These are phyloP conservation scores for Idaea dimidiata DNA, from an alignment of 2,888 invertebrate species.

Conservation along the genomic window DNA sequence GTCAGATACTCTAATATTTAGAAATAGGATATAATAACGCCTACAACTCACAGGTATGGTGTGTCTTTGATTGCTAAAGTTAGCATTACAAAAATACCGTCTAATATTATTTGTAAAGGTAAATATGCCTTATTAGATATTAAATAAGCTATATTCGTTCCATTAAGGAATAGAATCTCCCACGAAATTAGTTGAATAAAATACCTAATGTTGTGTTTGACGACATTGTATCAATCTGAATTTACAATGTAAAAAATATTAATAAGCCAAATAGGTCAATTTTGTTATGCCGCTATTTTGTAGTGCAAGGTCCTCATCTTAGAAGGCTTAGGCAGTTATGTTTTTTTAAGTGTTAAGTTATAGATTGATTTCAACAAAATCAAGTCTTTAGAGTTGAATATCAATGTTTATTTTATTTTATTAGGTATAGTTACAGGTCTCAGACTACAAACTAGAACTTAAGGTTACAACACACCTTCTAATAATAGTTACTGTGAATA, in stretches of 20 bases:
- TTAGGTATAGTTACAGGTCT: too few relatives aligned
- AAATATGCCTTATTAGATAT: not conserved
- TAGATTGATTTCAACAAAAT: too few relatives aligned
- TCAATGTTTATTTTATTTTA: too few relatives aligned
- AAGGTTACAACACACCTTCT: too few relatives aligned
- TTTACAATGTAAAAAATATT: not conserved
- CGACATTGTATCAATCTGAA: not conserved
- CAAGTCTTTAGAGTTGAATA: too few relatives aligned
- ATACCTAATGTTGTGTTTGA: not conserved
- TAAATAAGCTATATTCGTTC: not conserved
- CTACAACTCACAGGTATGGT: slow-evolving; percentile 26
- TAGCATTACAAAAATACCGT: not conserved
- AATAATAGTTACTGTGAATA: too few relatives aligned
- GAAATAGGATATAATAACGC: slow-evolving; percentile 16
- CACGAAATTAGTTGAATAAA: not conserved
- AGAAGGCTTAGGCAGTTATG: too few relatives aligned
- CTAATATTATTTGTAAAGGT: not conserved
- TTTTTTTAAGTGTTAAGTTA: too few relatives aligned
- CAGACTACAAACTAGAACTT: too few relatives aligned
- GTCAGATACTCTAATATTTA: not conserved
- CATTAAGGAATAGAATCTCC: not conserved
- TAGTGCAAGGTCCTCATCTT: too few relatives aligned
- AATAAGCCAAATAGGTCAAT: too few relatives aligned
- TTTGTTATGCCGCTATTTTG: too few relatives aligned
- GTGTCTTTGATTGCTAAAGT: not conserved